These are phyloP conservation scores for Keiferia lycopersicella DNA, from an alignment of 2,888 invertebrate genomes.

Conservation along the genomic window DNA sequence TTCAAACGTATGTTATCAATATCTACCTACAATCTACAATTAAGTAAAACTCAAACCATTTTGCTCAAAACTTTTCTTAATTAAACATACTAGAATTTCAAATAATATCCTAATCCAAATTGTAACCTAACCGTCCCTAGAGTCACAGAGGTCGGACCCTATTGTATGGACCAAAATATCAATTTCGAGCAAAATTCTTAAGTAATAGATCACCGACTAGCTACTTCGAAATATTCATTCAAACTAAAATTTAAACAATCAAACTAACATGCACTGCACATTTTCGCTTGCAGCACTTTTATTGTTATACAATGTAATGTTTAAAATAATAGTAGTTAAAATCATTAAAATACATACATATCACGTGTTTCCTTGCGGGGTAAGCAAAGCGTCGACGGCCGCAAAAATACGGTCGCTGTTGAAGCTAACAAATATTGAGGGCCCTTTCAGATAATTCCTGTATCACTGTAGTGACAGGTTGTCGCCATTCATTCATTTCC, in stretches of 20 bases:
- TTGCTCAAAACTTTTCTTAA: background rate
- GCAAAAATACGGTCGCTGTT: no score
- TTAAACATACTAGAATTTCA: background rate
- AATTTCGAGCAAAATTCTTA: background rate
- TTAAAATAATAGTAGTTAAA: no score
- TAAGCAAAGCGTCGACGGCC: no score
- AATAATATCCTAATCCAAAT: background rate
- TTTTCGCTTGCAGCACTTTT: background rate
- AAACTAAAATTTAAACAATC: no score
- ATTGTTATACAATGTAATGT: background rate
- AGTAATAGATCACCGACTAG: background rate
- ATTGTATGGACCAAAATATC: conserved; percentile 12
- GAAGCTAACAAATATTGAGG: no score
- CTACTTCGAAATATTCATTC: no score
- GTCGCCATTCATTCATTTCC: no score
- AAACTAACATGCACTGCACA: background rate
- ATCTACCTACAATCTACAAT: background rate
- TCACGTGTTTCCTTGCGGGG: no score
- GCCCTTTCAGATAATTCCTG: no score
- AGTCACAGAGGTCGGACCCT: background rate
- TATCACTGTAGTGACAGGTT: no score
- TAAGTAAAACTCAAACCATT: background rate
- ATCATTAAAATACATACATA: no score
- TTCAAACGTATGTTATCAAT: no score
- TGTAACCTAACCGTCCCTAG: conserved; percentile 6